Evolutionary conservation across 2,113 vertebrate species (phyloP), one percentile per base, ranked within the genome.

Genomic region (Pelecanus crispus): DNA sequence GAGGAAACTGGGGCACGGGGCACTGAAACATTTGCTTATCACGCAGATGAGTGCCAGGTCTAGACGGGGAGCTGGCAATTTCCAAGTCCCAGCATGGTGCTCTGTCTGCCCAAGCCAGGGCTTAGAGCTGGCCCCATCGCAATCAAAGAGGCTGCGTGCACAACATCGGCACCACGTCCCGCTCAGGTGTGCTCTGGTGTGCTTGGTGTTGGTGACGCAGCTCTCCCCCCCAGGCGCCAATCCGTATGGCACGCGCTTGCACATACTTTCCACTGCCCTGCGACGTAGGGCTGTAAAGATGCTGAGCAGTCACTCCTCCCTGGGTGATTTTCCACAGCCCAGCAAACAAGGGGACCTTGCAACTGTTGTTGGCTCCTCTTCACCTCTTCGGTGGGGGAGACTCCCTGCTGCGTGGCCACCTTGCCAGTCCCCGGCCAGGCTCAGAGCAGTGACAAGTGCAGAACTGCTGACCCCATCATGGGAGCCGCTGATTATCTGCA

Each of bases 121-220:
- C 55, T 58, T 32, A 34, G 31, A 34, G 32, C 55, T 58, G 55
- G 55, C 56, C 56, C 32, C 12, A 5, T 21, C 12, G 12, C 56
- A 55, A 55, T 18, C 3, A 0, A 45, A 31, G n/a, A 38, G 11
- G 25, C 38, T 2, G 1, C 6, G 0, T 7, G 31, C 44, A 17
- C 44, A 40, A 5, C 17, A 14, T 19, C 25, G 53, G 56, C 24
- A 10, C 44, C n/a, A 9, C 0, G 19, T 86, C 52, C 52, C 0
- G 2, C 71, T 75, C 34, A 17, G 56, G 31, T 13, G 2, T 7
- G 12, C 36, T 32, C 26, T 62, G 50, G 19, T 44, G 42, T 9
- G 86, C 81, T 36, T 3, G 28, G 40, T 24, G n/a, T 8, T 36
- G 45, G n/a, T 49, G 78, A 24, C 5, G 3, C 58, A 21, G 65